Evolutionary conservation across 2,113 vertebrate genomes (phyloP), one percentile per base, ranked within the genome.

Genomic region (Oceanites oceanicus): DNA sequence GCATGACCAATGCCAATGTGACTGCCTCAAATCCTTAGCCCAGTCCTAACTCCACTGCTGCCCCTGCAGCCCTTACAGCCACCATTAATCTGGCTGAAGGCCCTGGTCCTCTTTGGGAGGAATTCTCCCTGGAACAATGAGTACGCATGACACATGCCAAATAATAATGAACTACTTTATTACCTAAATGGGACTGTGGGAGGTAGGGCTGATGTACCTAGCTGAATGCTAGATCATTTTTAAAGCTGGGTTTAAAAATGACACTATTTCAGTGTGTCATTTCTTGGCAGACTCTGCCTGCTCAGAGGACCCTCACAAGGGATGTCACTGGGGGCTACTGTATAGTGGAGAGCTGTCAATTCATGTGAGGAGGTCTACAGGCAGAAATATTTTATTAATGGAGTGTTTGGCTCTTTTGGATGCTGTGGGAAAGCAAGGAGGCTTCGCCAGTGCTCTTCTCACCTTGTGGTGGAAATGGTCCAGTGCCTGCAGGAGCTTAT

Each of bases 351-450:
- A 95, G 74, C 66, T 88, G 90, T 90, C 74, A 79, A 50, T 72
- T 86, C 63, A 44, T 32, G 32, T 86, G 71, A 96, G 96, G 78
- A 79, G 58, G 45, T 85, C 85, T 88, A 65, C 36, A 72, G 92
- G 87, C 90, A 96, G 77, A 88, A 96, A 49, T 90, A 61, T 93
- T 82, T 82, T 85, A 90, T 93, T 94, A 90, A 86, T 85, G 52
- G 85, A 87, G 88, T 66, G 47, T 82, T 90, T 94, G 93, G 27
- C 87, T 93, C 71, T 88, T 85, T 52, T 42, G 75, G 49, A 72
- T 74, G 53, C 63, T 70, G 61, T 58, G 22, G n/a, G 50, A 88
- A 49, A 86, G 18, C n/a, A 61, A 55, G n/a, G 62, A 90, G 58
- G 42, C 53, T 78, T 85, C 0, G 0, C 22, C 74, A 73, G 49